A percentile compares a stretch with the other conserved stretches of the same genome.
Conservation (phyloP, 2,113 vertebrate genomes). For the Arvicanthis niloticus region DNA sequence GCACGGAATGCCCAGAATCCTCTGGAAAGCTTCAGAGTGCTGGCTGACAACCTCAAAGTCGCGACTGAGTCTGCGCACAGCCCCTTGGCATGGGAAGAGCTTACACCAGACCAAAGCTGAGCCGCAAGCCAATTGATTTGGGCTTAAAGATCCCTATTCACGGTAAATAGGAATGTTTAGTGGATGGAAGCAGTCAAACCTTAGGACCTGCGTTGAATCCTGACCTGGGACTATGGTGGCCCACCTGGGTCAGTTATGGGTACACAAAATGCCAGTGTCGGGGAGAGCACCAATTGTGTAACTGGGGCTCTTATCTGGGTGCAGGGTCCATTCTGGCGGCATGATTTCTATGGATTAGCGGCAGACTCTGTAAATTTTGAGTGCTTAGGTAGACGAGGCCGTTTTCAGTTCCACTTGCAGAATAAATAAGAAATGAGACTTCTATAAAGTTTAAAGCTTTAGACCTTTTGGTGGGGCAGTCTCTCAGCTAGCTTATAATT, state of each 20-base stretch:
- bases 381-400: not conserved
- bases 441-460: too few species aligned
- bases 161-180: not conserved
- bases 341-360: not conserved
- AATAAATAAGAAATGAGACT: too few species aligned
- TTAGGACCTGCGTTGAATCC: not conserved
- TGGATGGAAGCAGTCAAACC: not conserved
- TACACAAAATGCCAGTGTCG: not conserved
- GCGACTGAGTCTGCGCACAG: conserved; percentile 47
- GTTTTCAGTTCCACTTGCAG: too few species aligned
- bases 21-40: not conserved
- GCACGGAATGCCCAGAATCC: conserved; percentile 45
- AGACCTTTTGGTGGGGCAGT: too few species aligned
- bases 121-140: not conserved
- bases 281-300: not conserved
- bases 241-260: conserved; percentile 33
- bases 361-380: not conserved
- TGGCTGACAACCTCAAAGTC: not conserved
- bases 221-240: conserved; percentile 26
- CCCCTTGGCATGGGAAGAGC: not conserved
- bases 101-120: not conserved
- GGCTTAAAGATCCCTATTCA: not conserved
- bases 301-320: not conserved
- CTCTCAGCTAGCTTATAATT: too few species aligned
- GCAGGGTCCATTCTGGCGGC: not conserved